phyloP scores from a whole-genome alignment of 2,113 vertebrate genomes.

The Atherinomorus stipes region DNA sequence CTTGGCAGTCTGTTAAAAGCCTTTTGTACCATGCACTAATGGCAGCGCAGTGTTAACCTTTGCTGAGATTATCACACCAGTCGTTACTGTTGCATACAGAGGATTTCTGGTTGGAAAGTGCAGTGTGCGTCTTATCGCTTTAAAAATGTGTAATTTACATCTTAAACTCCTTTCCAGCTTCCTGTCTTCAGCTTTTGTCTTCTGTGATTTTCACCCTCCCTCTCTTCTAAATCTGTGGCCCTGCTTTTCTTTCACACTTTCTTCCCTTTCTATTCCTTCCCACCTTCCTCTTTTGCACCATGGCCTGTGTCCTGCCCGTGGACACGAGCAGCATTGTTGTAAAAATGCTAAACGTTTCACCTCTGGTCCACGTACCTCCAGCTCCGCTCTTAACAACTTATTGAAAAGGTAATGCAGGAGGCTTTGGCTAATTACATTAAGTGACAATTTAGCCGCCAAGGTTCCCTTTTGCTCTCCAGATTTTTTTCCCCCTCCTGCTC shows the following conservation, averaged over 20 bases:
- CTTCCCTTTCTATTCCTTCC: slow-evolving; percentile 48
- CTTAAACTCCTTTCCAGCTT: slow-evolving; percentile 79
- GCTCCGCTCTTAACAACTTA: slow-evolving; percentile 64
- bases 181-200: slow-evolving; percentile 61
- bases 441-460: slow-evolving; percentile 73
- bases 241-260: slow-evolving; percentile 72
- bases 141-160: slow-evolving; percentile 67
- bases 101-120: slow-evolving; percentile 75
- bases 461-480: slow-evolving; percentile 57
- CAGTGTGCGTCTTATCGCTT: slow-evolving; percentile 70
- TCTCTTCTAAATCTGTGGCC: slow-evolving; percentile 17
- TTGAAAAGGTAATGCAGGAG: slow-evolving; percentile 66
- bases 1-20: slow-evolving; percentile 79
- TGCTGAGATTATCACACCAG: slow-evolving; percentile 82
- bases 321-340: slow-evolving; percentile 45
- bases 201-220: slow-evolving; percentile 13
- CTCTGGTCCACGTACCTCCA: slow-evolving; percentile 37
- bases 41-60: slow-evolving; percentile 78
- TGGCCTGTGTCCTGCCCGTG: slow-evolving; percentile 40
- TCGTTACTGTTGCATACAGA: slow-evolving; percentile 87
- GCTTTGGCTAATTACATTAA: slow-evolving; percentile 75
- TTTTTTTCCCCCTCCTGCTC: slow-evolving; percentile 18
- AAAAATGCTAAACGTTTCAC: slow-evolving; percentile 61
- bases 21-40: slow-evolving; percentile 72
- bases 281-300: slow-evolving; percentile 30